Evolutionary conservation across 2,888 invertebrate species (phyloP), one percentile per base, ranked within the genome.

Genomic region (Eupithecia vulgata): DNA sequence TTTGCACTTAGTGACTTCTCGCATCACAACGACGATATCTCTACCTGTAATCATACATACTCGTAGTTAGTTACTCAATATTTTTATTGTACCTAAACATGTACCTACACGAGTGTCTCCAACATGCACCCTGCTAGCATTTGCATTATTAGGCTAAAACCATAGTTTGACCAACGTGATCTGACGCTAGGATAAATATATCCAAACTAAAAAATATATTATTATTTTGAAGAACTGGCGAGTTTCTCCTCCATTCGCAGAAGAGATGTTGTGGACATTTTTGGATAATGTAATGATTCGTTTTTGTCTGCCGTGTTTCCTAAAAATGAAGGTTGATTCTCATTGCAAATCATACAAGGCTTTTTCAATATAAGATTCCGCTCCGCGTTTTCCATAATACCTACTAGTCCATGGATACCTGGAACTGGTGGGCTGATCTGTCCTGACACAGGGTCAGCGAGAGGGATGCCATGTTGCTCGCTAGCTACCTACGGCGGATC

Each of bases 331-430:
- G 70, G 72, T 30, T 61, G 70, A 70, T 67, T 70, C 62, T 74
- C 74, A 70, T 70, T 70, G 37, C 48, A 76, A 62, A 48, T 67
- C 64, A 76, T 62, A 67, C 71, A 61, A 64, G 67, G 67, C 15
- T 70, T 74, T 74, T 76, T 76, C 70, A 68, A 76, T 66, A 70
- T 72, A 34, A 76, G 74, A 66, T 72, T 65, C 37, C 72, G 35
- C 68, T 74, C 21, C 64, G 70, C 52, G 48, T 30, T 62, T 64
- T 70, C 73, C 70, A 74, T 62, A 70, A n/a, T n/a, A n/a, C n/a
- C 67, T 62, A 68, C 67, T 48, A 70, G 57, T 52, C 73, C 62
- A 69, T 67, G 35, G 17, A 70, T 70, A 70, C 70, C 70, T 52
- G 15, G 64, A 65, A 66, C 66, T 66, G 25, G 66, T 37, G 71